Evolutionary conservation across 2,888 invertebrate species (phyloP).

Genomic region (Troides aeacus): DNA sequence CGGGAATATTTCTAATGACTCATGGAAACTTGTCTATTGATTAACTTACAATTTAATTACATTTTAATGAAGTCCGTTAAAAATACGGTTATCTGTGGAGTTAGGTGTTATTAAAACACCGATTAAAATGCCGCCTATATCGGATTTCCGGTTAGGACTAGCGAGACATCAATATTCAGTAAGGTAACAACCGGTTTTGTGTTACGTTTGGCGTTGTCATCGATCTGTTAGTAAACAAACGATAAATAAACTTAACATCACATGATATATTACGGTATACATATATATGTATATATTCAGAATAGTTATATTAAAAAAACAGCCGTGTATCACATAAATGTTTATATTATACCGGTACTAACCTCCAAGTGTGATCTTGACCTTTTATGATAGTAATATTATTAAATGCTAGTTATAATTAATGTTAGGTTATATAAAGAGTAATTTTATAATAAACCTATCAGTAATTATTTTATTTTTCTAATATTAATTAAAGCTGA

Average conservation of each 20-base stretch:
- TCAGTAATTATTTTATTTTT: too few species aligned
- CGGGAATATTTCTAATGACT: not conserved
- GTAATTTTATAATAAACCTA: too few species aligned
- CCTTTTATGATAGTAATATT: too few species aligned
- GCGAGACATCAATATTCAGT: slow-evolving; percentile 13
- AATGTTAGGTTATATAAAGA: too few species aligned
- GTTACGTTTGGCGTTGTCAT: not conserved
- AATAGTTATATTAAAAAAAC: too few species aligned
- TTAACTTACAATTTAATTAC: slow-evolving; percentile 2
- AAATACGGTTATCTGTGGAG: not conserved
- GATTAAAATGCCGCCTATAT: slow-evolving; percentile 19
- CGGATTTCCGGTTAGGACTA: slow-evolving; percentile 21
- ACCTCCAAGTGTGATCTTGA: too few species aligned
- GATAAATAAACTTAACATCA: not conserved
- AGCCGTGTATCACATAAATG: not conserved
- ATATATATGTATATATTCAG: too few species aligned
- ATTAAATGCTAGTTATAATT: too few species aligned
- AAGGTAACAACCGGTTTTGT: slow-evolving; percentile 23
- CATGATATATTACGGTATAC: too few species aligned
- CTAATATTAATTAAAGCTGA: too few species aligned
- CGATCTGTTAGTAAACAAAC: slow-evolving; percentile 16
- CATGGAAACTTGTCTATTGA: not conserved
- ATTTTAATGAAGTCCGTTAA: slow-evolving; percentile 12
- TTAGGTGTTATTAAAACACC: slow-evolving; percentile 21
- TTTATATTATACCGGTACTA: not conserved